These are phyloP conservation scores for Hylomyscus alleni DNA, from an alignment of 2,797 vertebrate genomes.

Conservation along the genomic window DNA sequence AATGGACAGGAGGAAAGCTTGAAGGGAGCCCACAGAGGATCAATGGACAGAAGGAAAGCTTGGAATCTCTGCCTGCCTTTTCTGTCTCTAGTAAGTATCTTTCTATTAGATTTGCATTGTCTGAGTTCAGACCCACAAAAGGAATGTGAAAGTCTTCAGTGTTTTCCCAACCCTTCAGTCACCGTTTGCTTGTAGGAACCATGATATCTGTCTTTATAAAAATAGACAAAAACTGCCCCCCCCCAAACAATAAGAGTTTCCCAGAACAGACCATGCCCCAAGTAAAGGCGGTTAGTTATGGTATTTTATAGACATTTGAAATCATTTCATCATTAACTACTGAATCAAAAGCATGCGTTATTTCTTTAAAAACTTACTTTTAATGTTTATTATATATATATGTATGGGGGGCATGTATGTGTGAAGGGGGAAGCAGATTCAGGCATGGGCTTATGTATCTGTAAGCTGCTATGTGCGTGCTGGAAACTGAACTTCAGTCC, in stretches of 20 bases:
- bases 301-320: not conserved
- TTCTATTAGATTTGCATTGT: not conserved
- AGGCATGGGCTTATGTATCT: not conserved
- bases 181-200: not conserved
- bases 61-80: not conserved
- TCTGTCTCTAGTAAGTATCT: not conserved
- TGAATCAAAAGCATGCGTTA: not conserved
- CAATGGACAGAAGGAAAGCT: not conserved
- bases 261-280: not conserved
- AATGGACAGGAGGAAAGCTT: not conserved
- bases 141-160: not conserved
- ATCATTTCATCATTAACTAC: not conserved
- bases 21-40: not conserved
- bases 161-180: not conserved
- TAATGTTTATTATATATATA: not conserved
- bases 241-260: not conserved
- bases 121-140: not conserved
- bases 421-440: not conserved
- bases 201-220: not conserved
- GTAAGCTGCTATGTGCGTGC: too few relatives aligned
- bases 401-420: not conserved
- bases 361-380: too few relatives aligned
- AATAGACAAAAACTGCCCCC: not conserved
- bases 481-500: not conserved
- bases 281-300: not conserved